phyloP scores from a whole-genome alignment of 2,888 invertebrate species.

The Lochmaea crataegi region DNA sequence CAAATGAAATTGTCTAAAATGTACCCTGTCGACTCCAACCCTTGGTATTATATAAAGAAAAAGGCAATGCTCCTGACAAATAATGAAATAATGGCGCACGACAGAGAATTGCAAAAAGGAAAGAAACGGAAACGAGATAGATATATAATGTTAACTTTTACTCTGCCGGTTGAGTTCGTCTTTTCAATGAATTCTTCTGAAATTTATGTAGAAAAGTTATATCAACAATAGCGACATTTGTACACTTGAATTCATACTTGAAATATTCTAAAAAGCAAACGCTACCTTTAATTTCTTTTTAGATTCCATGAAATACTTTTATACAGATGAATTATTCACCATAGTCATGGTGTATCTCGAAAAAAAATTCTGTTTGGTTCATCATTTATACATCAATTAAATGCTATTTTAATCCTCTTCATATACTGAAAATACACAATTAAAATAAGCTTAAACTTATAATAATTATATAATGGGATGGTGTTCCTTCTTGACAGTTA shows the following conservation, averaged over 20 bases:
- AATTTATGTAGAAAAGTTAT: conserved; percentile 47
- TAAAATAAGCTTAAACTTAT: too few relatives aligned
- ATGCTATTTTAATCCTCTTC: too few relatives aligned
- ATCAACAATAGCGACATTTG: conserved; percentile 45
- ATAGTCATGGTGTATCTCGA: too few relatives aligned
- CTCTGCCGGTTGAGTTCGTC: conserved; percentile 48
- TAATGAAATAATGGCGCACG: conserved; percentile 12
- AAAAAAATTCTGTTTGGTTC: too few relatives aligned
- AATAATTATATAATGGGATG: too few relatives aligned
- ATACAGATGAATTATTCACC: too few relatives aligned
- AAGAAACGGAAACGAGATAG: conserved; percentile 44
- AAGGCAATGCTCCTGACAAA: conserved; percentile 18
- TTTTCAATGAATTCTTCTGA: conserved; percentile 45
- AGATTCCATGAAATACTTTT: background rate
- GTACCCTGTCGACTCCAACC: background rate
- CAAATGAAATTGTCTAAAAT: too few relatives aligned
- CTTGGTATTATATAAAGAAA: conserved; percentile 7
- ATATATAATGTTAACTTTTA: conserved; percentile 49
- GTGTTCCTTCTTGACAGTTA: too few relatives aligned
- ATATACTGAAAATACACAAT: too few relatives aligned
- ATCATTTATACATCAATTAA: too few relatives aligned
- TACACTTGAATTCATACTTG: conserved; percentile 41
- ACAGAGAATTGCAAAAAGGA: conserved; percentile 39
- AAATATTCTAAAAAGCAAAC: conserved; percentile 33
- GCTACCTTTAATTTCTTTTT: conserved; percentile 32